Percentiles rank a stretch among this genome's conserved stretches.
These are phyloP conservation scores for Vollenhovia emeryi DNA, from an alignment of 1,140 invertebrate genomes.

Conservation along the genomic window DNA sequence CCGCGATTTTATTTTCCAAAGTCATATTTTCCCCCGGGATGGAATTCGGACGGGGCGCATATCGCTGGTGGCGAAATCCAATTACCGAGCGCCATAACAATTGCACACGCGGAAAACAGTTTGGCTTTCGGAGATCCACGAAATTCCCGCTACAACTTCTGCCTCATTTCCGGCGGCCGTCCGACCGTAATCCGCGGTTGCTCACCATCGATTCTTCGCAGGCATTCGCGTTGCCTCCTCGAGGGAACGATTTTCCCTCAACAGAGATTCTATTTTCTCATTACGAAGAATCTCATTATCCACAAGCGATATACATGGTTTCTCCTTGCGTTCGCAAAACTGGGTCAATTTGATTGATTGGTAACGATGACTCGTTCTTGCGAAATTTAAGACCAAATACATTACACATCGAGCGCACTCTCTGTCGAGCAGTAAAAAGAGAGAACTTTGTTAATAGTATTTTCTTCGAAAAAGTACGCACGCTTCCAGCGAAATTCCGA, in stretches of 20 bases:
- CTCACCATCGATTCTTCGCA: not conserved
- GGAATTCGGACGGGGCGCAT: not conserved
- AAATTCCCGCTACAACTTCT: constrained; percentile 18
- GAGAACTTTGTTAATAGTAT: not conserved
- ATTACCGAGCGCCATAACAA: constrained; percentile 28
- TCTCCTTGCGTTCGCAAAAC: constrained; percentile 9
- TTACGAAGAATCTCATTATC: constrained; percentile 28
- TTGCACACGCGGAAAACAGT: constrained; percentile 11
- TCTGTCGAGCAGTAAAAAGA: constrained; percentile 20
- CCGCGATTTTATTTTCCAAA: constrained; percentile 9
- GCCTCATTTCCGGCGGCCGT: not conserved
- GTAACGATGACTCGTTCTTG: not conserved
- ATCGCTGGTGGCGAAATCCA: constrained; percentile 18
- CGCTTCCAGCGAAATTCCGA: not conserved
- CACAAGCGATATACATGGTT: constrained; percentile 1
- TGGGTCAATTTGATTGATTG: constrained; percentile 28
- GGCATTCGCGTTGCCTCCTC: not conserved
- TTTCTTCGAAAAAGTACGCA: not conserved
- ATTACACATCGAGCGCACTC: constrained; percentile 13
- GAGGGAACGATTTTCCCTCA: constrained; percentile 5
- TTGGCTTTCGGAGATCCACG: not conserved
- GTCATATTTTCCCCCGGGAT: not conserved
- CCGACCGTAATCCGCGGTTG: not conserved
- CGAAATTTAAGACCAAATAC: constrained; percentile 2
- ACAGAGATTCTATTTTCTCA: constrained; percentile 47